phyloP scores from a whole-genome alignment of 2,113 vertebrate species.

The Reinhardtius hippoglossoides region DNA sequence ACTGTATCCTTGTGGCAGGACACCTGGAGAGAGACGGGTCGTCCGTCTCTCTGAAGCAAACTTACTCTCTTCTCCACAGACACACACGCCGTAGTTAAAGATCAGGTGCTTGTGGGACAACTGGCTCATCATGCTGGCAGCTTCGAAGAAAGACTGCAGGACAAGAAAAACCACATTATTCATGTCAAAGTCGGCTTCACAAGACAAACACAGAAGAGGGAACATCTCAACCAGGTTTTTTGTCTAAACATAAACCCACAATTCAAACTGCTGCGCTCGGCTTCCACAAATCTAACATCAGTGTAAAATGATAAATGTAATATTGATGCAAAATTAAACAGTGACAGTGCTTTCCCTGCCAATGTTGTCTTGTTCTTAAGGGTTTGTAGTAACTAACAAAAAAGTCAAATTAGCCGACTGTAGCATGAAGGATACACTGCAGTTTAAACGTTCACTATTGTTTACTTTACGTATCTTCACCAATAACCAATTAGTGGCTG shows the following conservation, averaged over 20 bases:
- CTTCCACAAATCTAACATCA: no score
- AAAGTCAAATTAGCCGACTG: no score
- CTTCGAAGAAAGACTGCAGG: slow-evolving; percentile 95
- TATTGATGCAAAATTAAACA: no score
- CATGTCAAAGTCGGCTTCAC: background rate
- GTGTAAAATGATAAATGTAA: no score
- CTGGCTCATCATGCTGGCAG: slow-evolving; percentile 99
- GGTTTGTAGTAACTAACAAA: no score
- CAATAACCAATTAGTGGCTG: no score
- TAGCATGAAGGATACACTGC: background rate
- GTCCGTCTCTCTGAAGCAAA: slow-evolving; percentile 38
- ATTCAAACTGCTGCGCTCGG: no score
- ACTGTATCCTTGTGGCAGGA: background rate
- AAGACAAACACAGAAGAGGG: no score
- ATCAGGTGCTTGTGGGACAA: slow-evolving; percentile 96
- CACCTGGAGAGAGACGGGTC: background rate
- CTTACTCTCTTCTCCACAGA: slow-evolving; percentile 97
- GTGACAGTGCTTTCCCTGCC: no score
- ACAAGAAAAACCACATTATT: background rate
- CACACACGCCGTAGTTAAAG: slow-evolving; percentile 96
- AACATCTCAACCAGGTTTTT: no score
- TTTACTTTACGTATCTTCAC: background rate
- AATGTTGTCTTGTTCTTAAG: no score
- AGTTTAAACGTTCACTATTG: background rate
- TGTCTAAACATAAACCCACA: no score